Evolutionary conservation across 2,888 invertebrate genomes (phyloP).

Genomic region (Byasa hedistus): DNA sequence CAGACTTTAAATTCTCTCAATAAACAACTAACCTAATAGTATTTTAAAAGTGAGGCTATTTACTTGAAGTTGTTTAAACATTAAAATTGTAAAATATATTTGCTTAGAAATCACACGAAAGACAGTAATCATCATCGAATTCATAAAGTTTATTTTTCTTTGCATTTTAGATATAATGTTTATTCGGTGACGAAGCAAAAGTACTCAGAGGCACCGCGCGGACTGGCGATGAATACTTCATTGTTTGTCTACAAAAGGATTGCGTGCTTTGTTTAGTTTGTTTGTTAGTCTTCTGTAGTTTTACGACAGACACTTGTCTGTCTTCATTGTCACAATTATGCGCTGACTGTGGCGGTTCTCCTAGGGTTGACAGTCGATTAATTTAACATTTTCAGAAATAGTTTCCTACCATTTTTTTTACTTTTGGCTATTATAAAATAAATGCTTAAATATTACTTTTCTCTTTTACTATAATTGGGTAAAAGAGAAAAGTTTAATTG

Average conservation of each 20-base stretch:
- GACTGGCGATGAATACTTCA: conserved; percentile 63
- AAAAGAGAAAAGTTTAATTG: no score
- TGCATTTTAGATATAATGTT: conserved; percentile 17
- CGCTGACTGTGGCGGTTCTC: conserved; percentile 47
- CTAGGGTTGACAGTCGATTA: conserved; percentile 17
- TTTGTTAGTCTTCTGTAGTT: conserved; percentile 53
- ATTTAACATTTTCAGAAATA: background rate
- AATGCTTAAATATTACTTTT: background rate
- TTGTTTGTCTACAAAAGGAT: conserved; percentile 67
- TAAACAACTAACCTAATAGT: background rate
- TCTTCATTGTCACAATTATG: conserved; percentile 68
- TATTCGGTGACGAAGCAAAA: conserved; percentile 29
- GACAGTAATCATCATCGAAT: background rate
- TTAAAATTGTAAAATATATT: no score
- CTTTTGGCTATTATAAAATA: background rate
- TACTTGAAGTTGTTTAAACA: no score
- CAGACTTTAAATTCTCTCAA: background rate
- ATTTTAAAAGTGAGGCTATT: no score
- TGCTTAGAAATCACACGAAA: no score
- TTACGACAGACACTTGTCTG: conserved; percentile 72
- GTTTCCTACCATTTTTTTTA: background rate
- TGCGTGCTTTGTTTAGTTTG: conserved; percentile 58
- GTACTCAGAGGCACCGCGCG: conserved; percentile 39
- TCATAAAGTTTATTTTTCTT: background rate
- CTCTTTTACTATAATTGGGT: background rate